Base-by-base conservation (phyloP, 2,113 vertebrate species). In the Isurus oxyrinchus region DNA sequence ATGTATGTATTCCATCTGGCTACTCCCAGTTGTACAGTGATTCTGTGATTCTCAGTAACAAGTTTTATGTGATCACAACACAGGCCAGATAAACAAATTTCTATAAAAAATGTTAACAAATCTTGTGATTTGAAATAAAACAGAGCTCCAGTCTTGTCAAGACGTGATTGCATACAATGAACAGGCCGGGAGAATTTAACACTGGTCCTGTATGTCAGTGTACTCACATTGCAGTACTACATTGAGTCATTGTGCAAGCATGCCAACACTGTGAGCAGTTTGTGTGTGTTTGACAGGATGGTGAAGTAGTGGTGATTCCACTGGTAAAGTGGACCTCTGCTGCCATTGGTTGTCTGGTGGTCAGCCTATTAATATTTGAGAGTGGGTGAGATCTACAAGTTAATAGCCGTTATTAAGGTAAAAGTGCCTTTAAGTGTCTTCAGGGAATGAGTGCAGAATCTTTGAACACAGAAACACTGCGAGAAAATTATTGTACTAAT, bases 91-190 rank as follows among this genome's bases (percentile, higher is more conserved):
- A 55, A 88, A 91, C 19, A 44, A 19, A 63, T 6, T n/a, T 1
- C 88, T 13, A n/a, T 19, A 3, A 84, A 84, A 84, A 49, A 44
- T 21, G 40, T 84, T 84, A 21, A 44, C 35, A 59, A 63, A 61
- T 40, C n/a, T n/a, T 94, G 35, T 61, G 40, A 63, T 94, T 94
- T 94, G 90, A 94, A 94, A 10, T 94, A 21, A 40, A 94, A 94
- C 90, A 94, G 57, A 63, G 40, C 59, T 94, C 1, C 90, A 40
- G 90, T 94, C 7, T 66, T 35, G 16, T 23, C n/a, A 7, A 23
- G 19, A 63, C 90, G 16, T 94, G 40, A 94, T 94, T 94, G 21
- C 59, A 49, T 84, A 21, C 16, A 84, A 49, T 44, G 81, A 49
- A 44, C 40, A 84, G 81, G 4, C 16, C 5, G 19, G 5, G 40